Evolutionary conservation across 2,113 vertebrate genomes (phyloP), one percentile per base, ranked within the genome.

Genomic region (Antennarius striatus): DNA sequence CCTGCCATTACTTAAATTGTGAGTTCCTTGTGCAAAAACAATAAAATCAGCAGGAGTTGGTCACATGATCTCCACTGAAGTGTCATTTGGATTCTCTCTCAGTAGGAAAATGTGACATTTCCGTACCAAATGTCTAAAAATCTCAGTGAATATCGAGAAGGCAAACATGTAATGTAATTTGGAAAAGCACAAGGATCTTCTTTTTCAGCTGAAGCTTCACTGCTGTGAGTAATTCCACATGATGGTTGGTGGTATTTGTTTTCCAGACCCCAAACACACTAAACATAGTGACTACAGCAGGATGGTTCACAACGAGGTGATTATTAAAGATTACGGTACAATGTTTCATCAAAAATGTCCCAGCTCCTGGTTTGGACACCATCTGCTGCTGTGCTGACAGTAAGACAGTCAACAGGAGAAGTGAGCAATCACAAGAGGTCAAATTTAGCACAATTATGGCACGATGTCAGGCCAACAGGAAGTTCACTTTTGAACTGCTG

Each of bases 141-240:
- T 42, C n/a, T 14, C 13, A 29, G 29, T 73, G 64, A 13, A 42
- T 55, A 5, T 15, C 46, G 51, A 52, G 43, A 56, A 36, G 45
- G 28, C 63, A 47, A 76, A 74, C 66, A 60, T 45, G 53, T 60
- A 54, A 75, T 81, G 61, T 70, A 14, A 81, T 84, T 83, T 50
- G 13, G 32, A 50, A 42, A 63, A 29, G 42, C 56, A 70, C 62
- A 36, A 50, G 40, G 43, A 49, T 57, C 28, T 43, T 61, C 47
- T 57, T 75, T 56, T 75, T 48, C 30, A 53, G 51, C 45, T 58
- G 39, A 54, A 47, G 29, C 28, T 30, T 55, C 15, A 15, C 57
- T 17, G 61, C 36, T 42, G 40, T 72, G 58, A 75, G 54, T 83
- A 70, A 68, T 30, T 55, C 53, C 63, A 42, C 70, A 16, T 71